A percentile compares a stretch with the other conserved stretches of the same genome.
phyloP scores from a whole-genome alignment of 2,888 invertebrate species.

The Eupithecia pulchellata region DNA sequence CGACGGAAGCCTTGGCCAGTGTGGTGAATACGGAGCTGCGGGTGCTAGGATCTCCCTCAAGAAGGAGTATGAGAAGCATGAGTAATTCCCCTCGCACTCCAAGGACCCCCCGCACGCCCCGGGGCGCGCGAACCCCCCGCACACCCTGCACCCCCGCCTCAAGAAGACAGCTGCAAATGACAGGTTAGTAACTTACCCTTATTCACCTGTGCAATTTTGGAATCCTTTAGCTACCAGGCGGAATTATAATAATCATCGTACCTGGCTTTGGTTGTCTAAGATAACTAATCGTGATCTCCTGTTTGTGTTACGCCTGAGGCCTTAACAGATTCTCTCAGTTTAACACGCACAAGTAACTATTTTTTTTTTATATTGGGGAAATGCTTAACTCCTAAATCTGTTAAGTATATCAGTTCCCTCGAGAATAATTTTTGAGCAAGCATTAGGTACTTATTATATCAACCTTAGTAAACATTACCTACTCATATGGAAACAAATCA shows the following conservation, averaged over 20 bases:
- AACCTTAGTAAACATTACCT: background rate
- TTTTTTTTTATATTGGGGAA: background rate
- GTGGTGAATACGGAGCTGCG: slow-evolving; percentile 76
- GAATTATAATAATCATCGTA: slow-evolving; percentile 44
- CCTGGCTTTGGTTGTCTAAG: slow-evolving; percentile 39
- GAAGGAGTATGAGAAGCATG: slow-evolving; percentile 62
- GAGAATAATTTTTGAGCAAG: background rate
- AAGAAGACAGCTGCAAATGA: slow-evolving; percentile 83
- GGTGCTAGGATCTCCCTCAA: slow-evolving; percentile 73
- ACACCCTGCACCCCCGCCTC: slow-evolving; percentile 80
- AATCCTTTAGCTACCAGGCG: slow-evolving; percentile 42
- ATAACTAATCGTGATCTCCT: slow-evolving; percentile 42
- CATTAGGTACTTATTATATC: background rate
- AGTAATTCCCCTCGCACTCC: slow-evolving; percentile 71
- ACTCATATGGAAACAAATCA: background rate
- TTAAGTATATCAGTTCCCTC: background rate
- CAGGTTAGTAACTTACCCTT: slow-evolving; percentile 66
- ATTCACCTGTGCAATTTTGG: slow-evolving; percentile 40
- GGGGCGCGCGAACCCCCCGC: slow-evolving; percentile 71
- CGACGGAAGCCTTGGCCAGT: slow-evolving; percentile 73
- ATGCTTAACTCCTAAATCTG: background rate
- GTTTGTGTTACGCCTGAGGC: slow-evolving; percentile 51
- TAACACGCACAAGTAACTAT: slow-evolving; percentile 16
- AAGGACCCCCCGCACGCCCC: slow-evolving; percentile 69
- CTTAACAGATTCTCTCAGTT: slow-evolving; percentile 19